phyloP scores from a whole-genome alignment of 2,113 vertebrate species.

The Columba janthina region DNA sequence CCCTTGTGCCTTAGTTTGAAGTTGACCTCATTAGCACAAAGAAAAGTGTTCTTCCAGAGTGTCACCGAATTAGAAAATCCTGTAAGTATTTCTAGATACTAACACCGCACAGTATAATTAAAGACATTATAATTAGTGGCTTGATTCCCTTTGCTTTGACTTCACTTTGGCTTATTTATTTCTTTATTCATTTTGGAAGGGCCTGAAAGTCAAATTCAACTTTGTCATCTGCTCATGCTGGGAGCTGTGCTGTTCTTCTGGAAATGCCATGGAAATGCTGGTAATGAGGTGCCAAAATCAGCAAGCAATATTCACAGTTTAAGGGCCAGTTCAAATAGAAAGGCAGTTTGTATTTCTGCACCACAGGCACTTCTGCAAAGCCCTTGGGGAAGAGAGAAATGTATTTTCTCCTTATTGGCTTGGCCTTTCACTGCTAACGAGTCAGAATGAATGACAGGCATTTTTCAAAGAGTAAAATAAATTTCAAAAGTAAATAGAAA shows the following conservation, averaged over 20 bases:
- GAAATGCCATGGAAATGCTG: background rate
- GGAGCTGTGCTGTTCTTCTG: slow-evolving; percentile 13
- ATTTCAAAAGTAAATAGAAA: background rate
- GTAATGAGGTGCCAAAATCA: slow-evolving; percentile 31
- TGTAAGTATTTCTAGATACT: background rate
- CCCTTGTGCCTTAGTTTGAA: background rate
- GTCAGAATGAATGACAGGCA: background rate
- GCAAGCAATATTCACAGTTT: slow-evolving; percentile 20
- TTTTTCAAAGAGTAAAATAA: background rate
- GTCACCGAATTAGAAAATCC: background rate
- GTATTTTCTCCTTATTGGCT: background rate
- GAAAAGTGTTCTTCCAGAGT: background rate
- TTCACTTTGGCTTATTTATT: background rate
- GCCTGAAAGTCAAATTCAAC: slow-evolving; percentile 29
- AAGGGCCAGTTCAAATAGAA: slow-evolving; percentile 12
- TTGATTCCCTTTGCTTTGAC: slow-evolving; percentile 1
- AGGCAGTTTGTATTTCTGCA: slow-evolving; percentile 21
- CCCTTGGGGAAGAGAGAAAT: slow-evolving; percentile 6
- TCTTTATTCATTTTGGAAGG: slow-evolving; percentile 4
- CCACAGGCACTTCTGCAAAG: background rate
- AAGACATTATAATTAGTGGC: background rate
- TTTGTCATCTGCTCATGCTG: slow-evolving; percentile 34
- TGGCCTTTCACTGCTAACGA: background rate
- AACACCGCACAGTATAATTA: background rate
- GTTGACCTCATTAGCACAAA: background rate